Conservation (phyloP, 2,113 vertebrate genomes). For the Geococcyx californianus region DNA sequence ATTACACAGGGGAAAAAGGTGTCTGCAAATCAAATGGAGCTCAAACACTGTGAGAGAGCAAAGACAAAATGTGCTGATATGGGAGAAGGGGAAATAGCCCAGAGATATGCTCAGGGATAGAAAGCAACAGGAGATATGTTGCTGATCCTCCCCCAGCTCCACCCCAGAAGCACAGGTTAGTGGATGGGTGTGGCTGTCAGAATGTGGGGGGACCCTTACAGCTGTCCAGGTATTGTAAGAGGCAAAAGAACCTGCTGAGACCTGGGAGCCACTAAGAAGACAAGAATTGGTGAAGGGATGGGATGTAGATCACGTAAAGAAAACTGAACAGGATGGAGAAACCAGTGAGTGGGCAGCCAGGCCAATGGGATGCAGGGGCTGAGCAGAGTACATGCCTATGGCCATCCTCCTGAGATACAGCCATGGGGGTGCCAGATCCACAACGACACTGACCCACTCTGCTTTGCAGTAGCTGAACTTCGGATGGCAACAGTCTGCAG, state of each 20-base stretch:
- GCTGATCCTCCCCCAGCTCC: neutral
- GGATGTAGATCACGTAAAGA: neutral
- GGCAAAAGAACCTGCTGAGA: neutral
- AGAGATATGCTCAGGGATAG: neutral
- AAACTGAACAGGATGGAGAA: neutral
- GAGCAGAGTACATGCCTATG: fast-evolving
- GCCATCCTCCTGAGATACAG: neutral
- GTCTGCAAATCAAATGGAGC: constrained; percentile 36
- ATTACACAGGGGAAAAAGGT: constrained; percentile 15
- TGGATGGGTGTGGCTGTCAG: neutral
- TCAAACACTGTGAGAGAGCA: neutral
- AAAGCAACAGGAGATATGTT: neutral
- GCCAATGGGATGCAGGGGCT: neutral
- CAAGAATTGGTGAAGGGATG: neutral
- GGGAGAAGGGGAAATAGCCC: neutral
- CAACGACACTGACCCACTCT: neutral
- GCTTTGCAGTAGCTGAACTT: neutral
- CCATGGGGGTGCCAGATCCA: neutral
- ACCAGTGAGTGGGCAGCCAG: neutral
- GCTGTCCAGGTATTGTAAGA: neutral
- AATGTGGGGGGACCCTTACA: neutral
- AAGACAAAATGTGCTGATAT: neutral
- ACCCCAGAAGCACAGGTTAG: neutral
- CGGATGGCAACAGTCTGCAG: no score
- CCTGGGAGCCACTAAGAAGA: neutral